phyloP scores from a whole-genome alignment of 37 sponge, comb jelly and placozoan species.

The Dysidea cf. avara region DNA sequence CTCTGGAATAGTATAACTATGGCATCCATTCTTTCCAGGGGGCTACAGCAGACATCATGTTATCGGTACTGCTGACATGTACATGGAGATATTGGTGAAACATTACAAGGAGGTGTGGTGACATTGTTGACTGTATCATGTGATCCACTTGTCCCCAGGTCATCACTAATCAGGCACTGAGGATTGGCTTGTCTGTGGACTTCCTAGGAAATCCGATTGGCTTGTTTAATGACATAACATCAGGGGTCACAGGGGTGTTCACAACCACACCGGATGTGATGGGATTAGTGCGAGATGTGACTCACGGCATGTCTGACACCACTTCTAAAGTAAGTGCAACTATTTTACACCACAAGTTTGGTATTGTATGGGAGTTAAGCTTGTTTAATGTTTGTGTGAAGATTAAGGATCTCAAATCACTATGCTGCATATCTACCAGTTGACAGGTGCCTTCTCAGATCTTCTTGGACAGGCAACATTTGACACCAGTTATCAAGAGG shows the following conservation, averaged over 20 bases:
- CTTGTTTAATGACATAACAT: constrained; percentile 76
- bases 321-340: constrained; percentile 89
- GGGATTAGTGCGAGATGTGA: constrained; percentile 79
- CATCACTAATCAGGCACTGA: constrained; percentile 67
- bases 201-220: constrained; percentile 94
- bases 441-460: constrained; percentile 77
- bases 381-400: too few relatives aligned
- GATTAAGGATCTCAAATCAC: not conserved
- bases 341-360: too few relatives aligned
- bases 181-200: constrained; percentile 80
- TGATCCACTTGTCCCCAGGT: constrained; percentile 11
- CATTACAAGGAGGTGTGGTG: constrained; percentile 63
- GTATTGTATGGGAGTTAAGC: too few relatives aligned
- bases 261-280: constrained; percentile 61
- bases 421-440: constrained; percentile 29
- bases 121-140: not conserved
- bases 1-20: too few relatives aligned
- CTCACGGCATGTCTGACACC: constrained; percentile 92
- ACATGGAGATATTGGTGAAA: constrained; percentile 31
- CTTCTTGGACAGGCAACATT: constrained; percentile 72
- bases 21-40: too few relatives aligned
- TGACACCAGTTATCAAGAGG: constrained; percentile 77
- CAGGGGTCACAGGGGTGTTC: constrained; percentile 80
- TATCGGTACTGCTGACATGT: constrained; percentile 27
- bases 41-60: too few relatives aligned